phyloP scores from a whole-genome alignment of 2,113 vertebrate species.

The Xiphias gladius region DNA sequence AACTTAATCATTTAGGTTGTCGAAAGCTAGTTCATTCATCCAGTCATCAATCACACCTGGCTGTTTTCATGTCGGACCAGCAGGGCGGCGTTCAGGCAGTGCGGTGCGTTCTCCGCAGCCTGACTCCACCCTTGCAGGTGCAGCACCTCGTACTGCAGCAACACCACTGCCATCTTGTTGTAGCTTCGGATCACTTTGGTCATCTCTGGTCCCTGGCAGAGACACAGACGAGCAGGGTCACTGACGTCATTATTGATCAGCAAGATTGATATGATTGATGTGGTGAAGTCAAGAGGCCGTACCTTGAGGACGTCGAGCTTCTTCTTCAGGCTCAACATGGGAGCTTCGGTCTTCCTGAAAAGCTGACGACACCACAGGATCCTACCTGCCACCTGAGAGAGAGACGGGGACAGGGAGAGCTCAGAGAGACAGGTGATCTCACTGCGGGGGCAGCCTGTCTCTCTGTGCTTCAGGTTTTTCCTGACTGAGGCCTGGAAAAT shows the following conservation, averaged over 20 bases:
- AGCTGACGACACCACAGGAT: constrained; percentile 89
- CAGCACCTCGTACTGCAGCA: constrained; percentile 87
- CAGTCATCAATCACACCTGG: constrained; percentile 68
- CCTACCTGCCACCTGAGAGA: constrained; percentile 84
- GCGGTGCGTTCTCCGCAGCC: constrained; percentile 77
- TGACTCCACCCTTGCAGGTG: constrained; percentile 84
- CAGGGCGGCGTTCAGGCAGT: constrained; percentile 80
- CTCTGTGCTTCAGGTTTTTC: no score
- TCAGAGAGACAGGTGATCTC: background rate
- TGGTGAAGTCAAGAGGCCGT: background rate
- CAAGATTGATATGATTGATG: background rate
- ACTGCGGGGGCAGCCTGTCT: background rate
- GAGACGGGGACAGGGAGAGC: background rate
- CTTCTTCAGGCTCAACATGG: constrained; percentile 87
- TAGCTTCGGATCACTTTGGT: constrained; percentile 84
- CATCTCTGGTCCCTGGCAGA: constrained; percentile 82
- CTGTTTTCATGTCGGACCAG: constrained; percentile 80
- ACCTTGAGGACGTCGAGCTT: constrained; percentile 86
- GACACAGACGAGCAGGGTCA: background rate
- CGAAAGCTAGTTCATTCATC: no score
- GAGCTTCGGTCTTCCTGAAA: constrained; percentile 86
- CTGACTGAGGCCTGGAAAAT: background rate
- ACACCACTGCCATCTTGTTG: constrained; percentile 85
- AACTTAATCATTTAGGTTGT: no score
- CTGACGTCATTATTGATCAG: background rate